A percentile compares a stretch with the other conserved stretches of the same genome.
These are phyloP conservation scores for Pseudocheirus occidentalis DNA, from an alignment of 2,797 vertebrate genomes.

Conservation along the genomic window DNA sequence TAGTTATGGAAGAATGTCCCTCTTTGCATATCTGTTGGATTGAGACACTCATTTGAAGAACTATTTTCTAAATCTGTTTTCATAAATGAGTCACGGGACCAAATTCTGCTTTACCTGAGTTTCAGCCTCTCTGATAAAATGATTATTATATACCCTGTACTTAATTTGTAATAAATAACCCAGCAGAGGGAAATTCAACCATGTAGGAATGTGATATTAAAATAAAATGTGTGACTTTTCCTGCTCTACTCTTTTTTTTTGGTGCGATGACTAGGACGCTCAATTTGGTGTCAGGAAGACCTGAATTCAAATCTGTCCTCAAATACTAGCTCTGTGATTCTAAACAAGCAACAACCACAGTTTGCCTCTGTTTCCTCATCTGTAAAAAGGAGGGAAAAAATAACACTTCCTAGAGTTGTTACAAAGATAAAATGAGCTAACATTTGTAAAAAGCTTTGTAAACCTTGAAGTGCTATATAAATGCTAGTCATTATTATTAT, in stretches of 20 bases:
- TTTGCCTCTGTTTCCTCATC: background rate
- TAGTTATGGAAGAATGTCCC: background rate
- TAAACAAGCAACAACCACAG: background rate
- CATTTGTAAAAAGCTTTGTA: background rate
- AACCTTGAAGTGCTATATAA: background rate
- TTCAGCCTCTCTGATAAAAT: conserved; percentile 25
- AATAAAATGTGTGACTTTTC: conserved; percentile 49
- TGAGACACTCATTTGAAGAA: background rate
- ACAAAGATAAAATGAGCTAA: background rate
- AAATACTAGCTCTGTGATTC: background rate
- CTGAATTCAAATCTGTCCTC: background rate
- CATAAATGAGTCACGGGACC: conserved; percentile 8
- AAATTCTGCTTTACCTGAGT: conserved; percentile 19
- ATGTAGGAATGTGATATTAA: background rate
- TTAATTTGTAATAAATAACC: conserved; percentile 20
- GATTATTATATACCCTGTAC: conserved; percentile 11
- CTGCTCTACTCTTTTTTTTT: conserved; percentile 31
- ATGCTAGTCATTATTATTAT: background rate
- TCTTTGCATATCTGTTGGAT: background rate
- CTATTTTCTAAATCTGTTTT: background rate
- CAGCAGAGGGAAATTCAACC: background rate
- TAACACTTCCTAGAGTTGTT: background rate
- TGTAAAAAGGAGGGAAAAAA: background rate
- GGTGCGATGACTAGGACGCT: background rate
- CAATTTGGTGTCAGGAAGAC: background rate